Percentiles rank a stretch among this genome's conserved stretches.
phyloP scores from a whole-genome alignment of 2,797 vertebrate genomes.

The Intellagama lesueurii region DNA sequence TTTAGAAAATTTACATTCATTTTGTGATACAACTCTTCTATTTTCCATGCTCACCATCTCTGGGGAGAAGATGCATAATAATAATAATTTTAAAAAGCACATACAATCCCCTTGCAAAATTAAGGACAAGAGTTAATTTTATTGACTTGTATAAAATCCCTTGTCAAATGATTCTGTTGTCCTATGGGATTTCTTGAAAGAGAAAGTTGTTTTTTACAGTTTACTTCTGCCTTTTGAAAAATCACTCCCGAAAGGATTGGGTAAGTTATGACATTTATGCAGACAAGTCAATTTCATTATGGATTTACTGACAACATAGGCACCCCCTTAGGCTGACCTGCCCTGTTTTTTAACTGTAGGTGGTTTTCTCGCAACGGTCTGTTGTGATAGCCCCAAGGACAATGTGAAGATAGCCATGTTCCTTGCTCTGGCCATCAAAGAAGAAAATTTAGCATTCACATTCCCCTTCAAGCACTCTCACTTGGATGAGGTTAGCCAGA shows the following conservation, averaged over 20 bases:
- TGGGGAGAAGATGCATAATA: no score
- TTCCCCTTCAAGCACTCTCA: slow-evolving; percentile 4
- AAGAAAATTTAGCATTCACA: background rate
- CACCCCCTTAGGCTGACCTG: background rate
- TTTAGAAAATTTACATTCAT: background rate
- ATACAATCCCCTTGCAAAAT: background rate
- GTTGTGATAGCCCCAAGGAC: background rate
- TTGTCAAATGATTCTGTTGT: background rate
- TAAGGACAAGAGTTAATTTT: background rate
- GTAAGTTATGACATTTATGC: background rate
- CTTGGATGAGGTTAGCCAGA: slow-evolving; percentile 9
- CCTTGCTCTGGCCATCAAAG: background rate
- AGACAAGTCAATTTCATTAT: background rate
- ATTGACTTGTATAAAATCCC: background rate
- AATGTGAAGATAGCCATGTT: background rate
- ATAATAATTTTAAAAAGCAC: no score
- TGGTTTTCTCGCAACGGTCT: background rate
- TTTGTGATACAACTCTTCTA: background rate
- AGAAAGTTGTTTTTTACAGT: background rate
- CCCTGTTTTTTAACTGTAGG: background rate
- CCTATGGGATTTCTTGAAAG: background rate
- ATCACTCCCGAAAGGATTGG: background rate
- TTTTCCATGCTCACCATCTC: background rate
- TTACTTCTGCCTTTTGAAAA: background rate
- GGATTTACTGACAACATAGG: background rate